Evolutionary conservation across 2,888 invertebrate genomes (phyloP).

Genomic region (Amitus sp.): DNA sequence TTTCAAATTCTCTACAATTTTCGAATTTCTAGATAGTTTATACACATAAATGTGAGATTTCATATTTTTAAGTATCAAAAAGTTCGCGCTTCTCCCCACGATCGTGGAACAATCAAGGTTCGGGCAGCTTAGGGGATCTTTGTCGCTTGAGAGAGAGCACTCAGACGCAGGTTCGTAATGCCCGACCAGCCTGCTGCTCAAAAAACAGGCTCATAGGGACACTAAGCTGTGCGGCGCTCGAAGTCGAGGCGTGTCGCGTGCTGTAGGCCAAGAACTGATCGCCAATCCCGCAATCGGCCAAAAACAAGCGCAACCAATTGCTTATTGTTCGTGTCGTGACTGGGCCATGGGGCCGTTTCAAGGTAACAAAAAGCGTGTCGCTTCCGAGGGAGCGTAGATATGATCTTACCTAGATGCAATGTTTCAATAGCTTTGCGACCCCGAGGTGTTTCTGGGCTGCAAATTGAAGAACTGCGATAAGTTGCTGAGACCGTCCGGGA

Average conservation of each 20-base stretch:
- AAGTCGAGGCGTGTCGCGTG: neutral
- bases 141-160: too few species aligned
- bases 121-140: too few species aligned
- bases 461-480: conserved; percentile 10
- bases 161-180: too few species aligned
- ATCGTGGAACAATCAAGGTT: too few species aligned
- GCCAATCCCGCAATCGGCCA: neutral
- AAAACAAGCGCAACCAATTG: neutral
- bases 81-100: too few species aligned
- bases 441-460: conserved; percentile 13
- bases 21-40: too few species aligned
- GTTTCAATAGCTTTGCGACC: neutral
- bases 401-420: neutral
- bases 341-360: neutral
- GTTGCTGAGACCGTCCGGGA: conserved; percentile 11
- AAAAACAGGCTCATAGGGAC: neutral
- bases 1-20: too few species aligned
- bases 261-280: neutral
- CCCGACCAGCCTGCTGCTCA: neutral
- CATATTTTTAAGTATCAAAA: too few species aligned
- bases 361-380: neutral
- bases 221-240: neutral
- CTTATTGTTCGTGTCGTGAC: neutral
- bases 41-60: too few species aligned
- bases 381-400: neutral